Conservation (phyloP, 1,140 invertebrate species). For the Apis florea region DNA sequence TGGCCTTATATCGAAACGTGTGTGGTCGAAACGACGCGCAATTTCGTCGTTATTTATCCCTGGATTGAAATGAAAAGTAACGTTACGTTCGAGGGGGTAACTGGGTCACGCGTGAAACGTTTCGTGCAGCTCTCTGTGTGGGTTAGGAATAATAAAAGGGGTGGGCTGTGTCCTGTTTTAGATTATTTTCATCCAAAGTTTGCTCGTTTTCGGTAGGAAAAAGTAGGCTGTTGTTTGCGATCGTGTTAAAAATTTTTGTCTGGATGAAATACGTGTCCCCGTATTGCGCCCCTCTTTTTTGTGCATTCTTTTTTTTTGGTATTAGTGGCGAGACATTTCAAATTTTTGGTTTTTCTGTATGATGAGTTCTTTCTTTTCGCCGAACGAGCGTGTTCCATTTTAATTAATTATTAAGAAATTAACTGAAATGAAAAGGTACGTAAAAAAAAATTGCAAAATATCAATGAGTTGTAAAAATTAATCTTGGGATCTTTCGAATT, state of each 20-base stretch:
- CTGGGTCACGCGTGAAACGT: slow-evolving; percentile 28
- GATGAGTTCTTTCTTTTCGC: background rate
- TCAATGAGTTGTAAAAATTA: too few species aligned
- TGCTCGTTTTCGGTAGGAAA: background rate
- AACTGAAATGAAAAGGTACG: too few species aligned
- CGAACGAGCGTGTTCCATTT: too few species aligned
- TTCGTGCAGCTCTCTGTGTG: background rate
- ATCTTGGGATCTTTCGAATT: too few species aligned
- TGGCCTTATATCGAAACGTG: background rate
- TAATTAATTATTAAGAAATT: background rate
- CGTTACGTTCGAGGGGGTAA: slow-evolving; percentile 18
- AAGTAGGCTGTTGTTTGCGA: background rate
- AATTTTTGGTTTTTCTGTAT: background rate
- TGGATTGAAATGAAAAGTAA: slow-evolving; percentile 39
- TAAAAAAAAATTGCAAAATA: too few species aligned
- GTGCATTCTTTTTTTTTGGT: background rate
- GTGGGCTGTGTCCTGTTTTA: background rate
- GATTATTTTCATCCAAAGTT: background rate
- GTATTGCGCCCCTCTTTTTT: too few species aligned
- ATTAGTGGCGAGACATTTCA: background rate
- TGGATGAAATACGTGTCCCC: too few species aligned
- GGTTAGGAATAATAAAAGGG: background rate
- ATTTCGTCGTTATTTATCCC: slow-evolving; percentile 35
- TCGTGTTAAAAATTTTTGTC: background rate
- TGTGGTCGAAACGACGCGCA: slow-evolving; percentile 1